These are phyloP conservation scores for Aptenodytes patagonicus DNA, from an alignment of 2,113 vertebrate species.

Conservation along the genomic window DNA sequence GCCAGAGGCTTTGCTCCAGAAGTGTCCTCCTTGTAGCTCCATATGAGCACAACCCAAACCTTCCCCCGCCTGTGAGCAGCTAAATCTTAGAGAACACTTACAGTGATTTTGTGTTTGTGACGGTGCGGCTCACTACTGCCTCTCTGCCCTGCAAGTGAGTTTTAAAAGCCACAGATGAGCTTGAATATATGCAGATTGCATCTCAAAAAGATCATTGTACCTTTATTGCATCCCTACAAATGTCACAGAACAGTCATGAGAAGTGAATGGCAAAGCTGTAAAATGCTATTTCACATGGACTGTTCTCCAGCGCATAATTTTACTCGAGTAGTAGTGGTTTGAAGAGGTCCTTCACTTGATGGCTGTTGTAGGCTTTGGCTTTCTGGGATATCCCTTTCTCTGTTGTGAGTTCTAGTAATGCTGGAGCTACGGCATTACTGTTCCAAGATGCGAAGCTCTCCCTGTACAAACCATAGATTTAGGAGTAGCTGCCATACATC, in stretches of 20 bases:
- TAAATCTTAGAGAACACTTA: not conserved
- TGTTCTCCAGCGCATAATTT: not conserved
- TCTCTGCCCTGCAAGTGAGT: not conserved
- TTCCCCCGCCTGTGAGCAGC: not conserved
- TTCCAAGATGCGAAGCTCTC: not conserved
- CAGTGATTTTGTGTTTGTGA: not conserved
- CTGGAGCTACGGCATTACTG: not conserved
- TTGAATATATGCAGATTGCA: not conserved
- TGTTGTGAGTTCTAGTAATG: not conserved
- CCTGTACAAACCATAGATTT: not conserved
- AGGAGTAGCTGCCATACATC: not conserved
- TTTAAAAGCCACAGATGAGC: not conserved
- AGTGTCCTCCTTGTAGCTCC: not conserved
- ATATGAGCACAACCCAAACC: not conserved
- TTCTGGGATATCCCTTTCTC: not conserved
- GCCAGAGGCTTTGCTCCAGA: not conserved
- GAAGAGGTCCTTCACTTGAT: not conserved
- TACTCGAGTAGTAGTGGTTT: not conserved
- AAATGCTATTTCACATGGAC: rapidly evolving
- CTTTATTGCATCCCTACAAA: too few relatives aligned
- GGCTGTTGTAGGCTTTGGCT: not conserved
- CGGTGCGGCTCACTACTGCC: not conserved
- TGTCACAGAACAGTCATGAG: not conserved
- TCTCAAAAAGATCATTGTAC: not conserved
- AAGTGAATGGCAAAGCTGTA: not conserved